phyloP scores from a whole-genome alignment of 1,140 invertebrate genomes.

The Drosophila novamexicana region DNA sequence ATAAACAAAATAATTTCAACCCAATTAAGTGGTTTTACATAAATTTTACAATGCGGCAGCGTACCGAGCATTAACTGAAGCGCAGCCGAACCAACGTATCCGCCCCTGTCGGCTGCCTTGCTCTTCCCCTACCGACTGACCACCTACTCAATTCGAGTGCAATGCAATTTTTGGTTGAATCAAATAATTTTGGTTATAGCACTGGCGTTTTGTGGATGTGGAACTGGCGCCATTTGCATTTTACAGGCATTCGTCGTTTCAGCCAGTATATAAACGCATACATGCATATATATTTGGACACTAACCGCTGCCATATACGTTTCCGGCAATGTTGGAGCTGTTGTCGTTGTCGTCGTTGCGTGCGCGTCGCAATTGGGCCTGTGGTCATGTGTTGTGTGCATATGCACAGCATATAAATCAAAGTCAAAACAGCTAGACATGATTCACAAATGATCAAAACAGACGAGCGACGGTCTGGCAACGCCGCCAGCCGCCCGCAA shows the following conservation, averaged over 20 bases:
- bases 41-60: slow-evolving; percentile 60
- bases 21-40: slow-evolving; percentile 68
- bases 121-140: not conserved
- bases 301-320: slow-evolving; percentile 42
- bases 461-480: slow-evolving; percentile 23
- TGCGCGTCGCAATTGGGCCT: slow-evolving; percentile 29
- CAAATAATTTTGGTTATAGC: slow-evolving; percentile 61
- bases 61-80: slow-evolving; percentile 32
- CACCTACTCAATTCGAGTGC: slow-evolving; percentile 40
- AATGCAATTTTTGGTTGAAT: slow-evolving; percentile 63
- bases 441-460: slow-evolving; percentile 81
- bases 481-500: slow-evolving; percentile 2
- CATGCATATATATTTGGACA: not conserved
- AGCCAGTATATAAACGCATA: not conserved
- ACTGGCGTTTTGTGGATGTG: slow-evolving; percentile 33
- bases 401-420: slow-evolving; percentile 76
- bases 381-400: slow-evolving; percentile 35
- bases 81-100: not conserved
- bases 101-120: not conserved
- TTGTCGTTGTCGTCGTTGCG: slow-evolving; percentile 27
- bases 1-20: slow-evolving; percentile 72
- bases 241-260: slow-evolving; percentile 43
- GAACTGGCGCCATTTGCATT: slow-evolving; percentile 49
- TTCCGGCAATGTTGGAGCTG: slow-evolving; percentile 40
- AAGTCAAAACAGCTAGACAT: slow-evolving; percentile 75